Conservation (phyloP, 1,140 invertebrate genomes). For the Panulirus ornatus region DNA sequence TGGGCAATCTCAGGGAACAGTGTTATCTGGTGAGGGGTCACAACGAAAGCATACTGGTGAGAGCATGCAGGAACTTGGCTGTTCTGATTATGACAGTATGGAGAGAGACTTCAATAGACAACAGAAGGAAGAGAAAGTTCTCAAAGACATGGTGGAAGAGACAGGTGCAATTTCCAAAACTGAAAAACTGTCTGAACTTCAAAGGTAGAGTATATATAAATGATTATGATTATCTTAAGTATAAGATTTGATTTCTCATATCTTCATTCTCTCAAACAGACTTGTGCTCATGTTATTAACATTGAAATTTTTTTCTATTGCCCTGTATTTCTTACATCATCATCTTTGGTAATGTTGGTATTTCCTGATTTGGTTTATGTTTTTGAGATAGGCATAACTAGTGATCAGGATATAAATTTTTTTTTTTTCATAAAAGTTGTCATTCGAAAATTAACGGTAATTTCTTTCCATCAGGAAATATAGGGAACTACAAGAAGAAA, state of each 20-base stretch:
- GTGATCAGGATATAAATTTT: too few species aligned
- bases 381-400: too few species aligned
- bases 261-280: too few species aligned
- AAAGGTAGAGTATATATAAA: background rate
- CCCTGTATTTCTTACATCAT: too few species aligned
- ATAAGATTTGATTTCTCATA: too few species aligned
- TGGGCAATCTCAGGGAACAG: slow-evolving; percentile 5
- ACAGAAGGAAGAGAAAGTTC: background rate
- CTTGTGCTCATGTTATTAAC: too few species aligned
- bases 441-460: too few species aligned
- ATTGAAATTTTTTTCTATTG: too few species aligned
- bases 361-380: too few species aligned
- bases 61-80: slow-evolving; percentile 17
- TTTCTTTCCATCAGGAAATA: background rate
- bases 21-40: slow-evolving; percentile 16
- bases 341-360: too few species aligned
- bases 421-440: too few species aligned
- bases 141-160: background rate
- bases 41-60: slow-evolving; percentile 28
- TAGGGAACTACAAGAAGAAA: background rate
- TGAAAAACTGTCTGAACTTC: background rate
- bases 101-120: slow-evolving; percentile 35
- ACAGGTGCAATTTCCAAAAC: background rate
- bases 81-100: slow-evolving; percentile 33
- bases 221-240: too few species aligned